Evolutionary conservation across 37 sponge, comb jelly and placozoan genomes (phyloP), one percentile per base, ranked within the genome.

Genomic region (Aplysina aerophoba): DNA sequence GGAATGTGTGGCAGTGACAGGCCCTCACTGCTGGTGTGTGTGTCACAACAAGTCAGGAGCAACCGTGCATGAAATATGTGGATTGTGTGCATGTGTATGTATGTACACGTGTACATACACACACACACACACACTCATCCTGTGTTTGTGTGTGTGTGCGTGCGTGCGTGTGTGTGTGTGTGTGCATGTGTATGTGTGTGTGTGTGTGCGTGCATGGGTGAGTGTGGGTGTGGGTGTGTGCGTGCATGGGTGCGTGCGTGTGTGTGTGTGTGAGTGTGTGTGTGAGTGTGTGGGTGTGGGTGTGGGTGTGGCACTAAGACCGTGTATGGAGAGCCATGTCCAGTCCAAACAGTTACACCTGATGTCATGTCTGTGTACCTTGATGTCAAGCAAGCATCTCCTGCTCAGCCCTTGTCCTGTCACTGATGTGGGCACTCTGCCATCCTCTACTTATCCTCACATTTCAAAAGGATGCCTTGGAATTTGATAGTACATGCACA

Each of bases 161-260:
- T 30, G 34, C 33, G 27, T 30, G 28, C 57, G 58, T n/a, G 33
- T 80, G 81, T 80, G 36, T 80, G 81, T 80, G 25, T 80, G 59
- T 80, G 27, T 80, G 59, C 25, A 54, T 80, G 81, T 80, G 58
- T 80, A 58, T 80, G 58, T 55, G 59, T 80, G 58, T 80, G 81
- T 80, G 58, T 80, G 81, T 80, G 58, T 78, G 79, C 37, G 50
- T 78, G 79, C 57, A 34, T 80, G 81, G 55, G 58, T 80, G 81
- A 57, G 58, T 80, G 61, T 59, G 36, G 15, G 61, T 81, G 24
- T 81, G 81, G 15, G 20, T 59, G 35, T 81, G 28, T 34, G 36
- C 28, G 59, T 39, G 41, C 27, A 25, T 59, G 81, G 56, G 36
- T 81, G 61, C 58, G 55, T 59, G 41, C 55, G 31, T 56, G 36